Evolutionary conservation across 2,113 vertebrate species (phyloP), one percentile per base, ranked within the genome.

Genomic region (Macaca fascicularis): DNA sequence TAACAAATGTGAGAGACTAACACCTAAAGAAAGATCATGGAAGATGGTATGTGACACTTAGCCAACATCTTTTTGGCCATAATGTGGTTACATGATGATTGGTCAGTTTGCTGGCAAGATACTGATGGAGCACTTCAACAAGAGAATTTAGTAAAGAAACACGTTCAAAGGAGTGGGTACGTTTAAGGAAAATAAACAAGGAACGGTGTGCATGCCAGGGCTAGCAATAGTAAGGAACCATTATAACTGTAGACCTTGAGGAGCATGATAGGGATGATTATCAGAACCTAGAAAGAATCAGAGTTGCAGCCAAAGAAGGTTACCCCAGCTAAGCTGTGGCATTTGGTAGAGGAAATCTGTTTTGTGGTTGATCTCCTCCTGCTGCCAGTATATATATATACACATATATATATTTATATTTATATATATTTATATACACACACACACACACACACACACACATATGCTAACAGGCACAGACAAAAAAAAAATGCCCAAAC

Each of bases 221-320:
- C 45, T 14, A 23, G n/a, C 1, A 35, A 90, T 1, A 8, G 3
- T 10, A 8, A 87, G 59, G 50, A 48, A 1, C 11, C 5, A 1
- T 10, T 27, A 4, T 43, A 43, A 32, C 50, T 3, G 3, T 3
- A 64, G 59, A 3, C 32, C 6, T 9, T 14, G 17, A 8, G 48
- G 38, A 50, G 1, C 45, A 0, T n/a, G 52, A 38, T 3, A 20
- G 0, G 1, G 9, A 23, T 23, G 22, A 22, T 8, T 1, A 48
- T 7, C 3, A 5, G 32, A 52, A 23, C 19, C 64, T 59, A 27
- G 57, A 87, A 87, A 79, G 57, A 87, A 22, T 57, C n/a, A 3
- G 35, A 30, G n/a, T 10, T 19, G 57, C 10, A 43, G n/a, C 23
- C 40, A 11, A 8, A 45, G 45, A 30, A 11, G 25, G 23, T 19